These are phyloP conservation scores for Ranitomeya variabilis DNA, from an alignment of 2,113 vertebrate species.

Conservation along the genomic window DNA sequence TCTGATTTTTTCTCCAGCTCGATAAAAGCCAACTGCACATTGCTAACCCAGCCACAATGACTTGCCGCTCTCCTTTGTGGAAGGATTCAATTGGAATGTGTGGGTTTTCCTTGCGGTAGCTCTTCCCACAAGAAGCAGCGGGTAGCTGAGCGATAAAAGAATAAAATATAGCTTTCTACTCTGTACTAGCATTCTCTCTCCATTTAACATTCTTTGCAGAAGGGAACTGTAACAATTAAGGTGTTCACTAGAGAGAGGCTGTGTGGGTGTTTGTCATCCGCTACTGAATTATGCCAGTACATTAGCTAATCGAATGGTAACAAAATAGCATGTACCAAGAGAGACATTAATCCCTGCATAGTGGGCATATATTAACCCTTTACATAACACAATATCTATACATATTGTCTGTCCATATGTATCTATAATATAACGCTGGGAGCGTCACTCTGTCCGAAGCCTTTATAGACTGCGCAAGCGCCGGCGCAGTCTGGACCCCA, in stretches of 20 bases:
- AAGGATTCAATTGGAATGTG: constrained; percentile 52
- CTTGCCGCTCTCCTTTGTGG: constrained; percentile 21
- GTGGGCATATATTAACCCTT: constrained; percentile 36
- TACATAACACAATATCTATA: not conserved
- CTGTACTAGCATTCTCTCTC: constrained; percentile 22
- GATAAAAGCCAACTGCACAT: not conserved
- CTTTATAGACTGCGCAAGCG: too few species aligned
- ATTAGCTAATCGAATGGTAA: constrained; percentile 58
- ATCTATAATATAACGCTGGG: too few species aligned
- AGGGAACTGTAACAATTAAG: constrained; percentile 55
- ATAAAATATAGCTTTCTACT: constrained; percentile 45
- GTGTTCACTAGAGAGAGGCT: constrained; percentile 37
- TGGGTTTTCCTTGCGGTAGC: constrained; percentile 29
- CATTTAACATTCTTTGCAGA: constrained; percentile 38
- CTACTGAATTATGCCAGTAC: constrained; percentile 16
- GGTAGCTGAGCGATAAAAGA: constrained; percentile 32
- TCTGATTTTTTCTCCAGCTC: not conserved
- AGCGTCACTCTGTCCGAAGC: too few species aligned
- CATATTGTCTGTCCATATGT: not conserved
- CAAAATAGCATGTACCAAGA: constrained; percentile 51
- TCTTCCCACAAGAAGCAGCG: constrained; percentile 44
- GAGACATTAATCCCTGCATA: constrained; percentile 43
- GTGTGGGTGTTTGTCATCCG: constrained; percentile 54
- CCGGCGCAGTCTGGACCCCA: too few species aligned
- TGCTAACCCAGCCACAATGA: constrained; percentile 1